phyloP scores from a whole-genome alignment of 2,113 vertebrate species.

The Mastomys coucha region DNA sequence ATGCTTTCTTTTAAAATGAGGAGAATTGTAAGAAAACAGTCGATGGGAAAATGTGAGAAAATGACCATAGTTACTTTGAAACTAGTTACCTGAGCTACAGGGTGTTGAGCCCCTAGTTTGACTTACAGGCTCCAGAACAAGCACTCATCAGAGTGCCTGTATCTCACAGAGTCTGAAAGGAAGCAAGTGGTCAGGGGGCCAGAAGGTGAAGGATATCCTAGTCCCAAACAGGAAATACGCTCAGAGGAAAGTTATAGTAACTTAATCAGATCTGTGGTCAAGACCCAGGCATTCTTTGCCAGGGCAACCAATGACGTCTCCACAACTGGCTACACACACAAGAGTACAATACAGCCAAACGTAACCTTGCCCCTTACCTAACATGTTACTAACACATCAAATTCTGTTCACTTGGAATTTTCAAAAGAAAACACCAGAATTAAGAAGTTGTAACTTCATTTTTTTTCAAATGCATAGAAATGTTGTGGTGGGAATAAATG shows the following conservation, averaged over 20 bases:
- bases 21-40: conserved; percentile 20
- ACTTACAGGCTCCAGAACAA: not conserved
- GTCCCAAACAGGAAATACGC: conserved; percentile 47
- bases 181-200: not conserved
- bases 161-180: not conserved
- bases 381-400: not conserved
- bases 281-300: conserved; percentile 7
- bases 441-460: conserved; percentile 31
- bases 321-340: not conserved
- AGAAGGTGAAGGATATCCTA: not conserved
- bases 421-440: conserved; percentile 20
- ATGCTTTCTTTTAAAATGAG: conserved; percentile 42
- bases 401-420: conserved; percentile 60
- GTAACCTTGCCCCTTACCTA: not conserved
- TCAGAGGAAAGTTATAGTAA: conserved; percentile 60
- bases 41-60: not conserved
- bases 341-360: conserved; percentile 20
- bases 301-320: not conserved
- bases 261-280: conserved; percentile 48
- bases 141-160: not conserved
- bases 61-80: conserved; percentile 50
- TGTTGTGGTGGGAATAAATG: not conserved
- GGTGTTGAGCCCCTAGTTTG: not conserved
- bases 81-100: not conserved
- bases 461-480: conserved; percentile 53